Evolutionary conservation across 2,113 vertebrate genomes (phyloP).

Genomic region (Tragelaphus scriptus): DNA sequence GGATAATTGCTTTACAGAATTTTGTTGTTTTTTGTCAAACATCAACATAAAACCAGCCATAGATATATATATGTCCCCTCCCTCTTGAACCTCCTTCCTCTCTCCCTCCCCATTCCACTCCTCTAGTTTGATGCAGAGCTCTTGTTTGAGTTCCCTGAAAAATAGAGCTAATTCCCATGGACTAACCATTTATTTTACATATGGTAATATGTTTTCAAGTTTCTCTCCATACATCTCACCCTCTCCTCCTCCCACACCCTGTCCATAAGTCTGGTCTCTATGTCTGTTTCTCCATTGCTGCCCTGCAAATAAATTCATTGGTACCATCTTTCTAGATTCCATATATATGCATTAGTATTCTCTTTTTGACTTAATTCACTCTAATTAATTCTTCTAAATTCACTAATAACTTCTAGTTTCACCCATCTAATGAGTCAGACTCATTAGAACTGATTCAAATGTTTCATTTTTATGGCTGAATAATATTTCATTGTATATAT

Average conservation of each 20-base stretch:
- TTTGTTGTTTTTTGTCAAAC: not conserved
- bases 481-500: not conserved
- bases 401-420: not conserved
- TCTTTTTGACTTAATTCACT: not conserved
- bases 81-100: not conserved
- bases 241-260: fast-evolving
- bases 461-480: not conserved
- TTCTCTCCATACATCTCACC: not conserved
- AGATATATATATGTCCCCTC: not conserved
- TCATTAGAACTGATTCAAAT: not conserved
- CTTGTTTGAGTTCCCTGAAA: not conserved
- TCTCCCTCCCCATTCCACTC: not conserved
- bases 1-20: not conserved
- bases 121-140: not conserved
- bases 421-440: not conserved
- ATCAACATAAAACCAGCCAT: not conserved
- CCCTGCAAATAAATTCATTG: not conserved
- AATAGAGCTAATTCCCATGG: not conserved
- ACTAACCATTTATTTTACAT: not conserved
- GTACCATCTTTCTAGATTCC: not conserved
- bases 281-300: not conserved
- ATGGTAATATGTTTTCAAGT: not conserved
- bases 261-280: not conserved
- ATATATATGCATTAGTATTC: not conserved
- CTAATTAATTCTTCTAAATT: not conserved